Evolutionary conservation across 2,113 vertebrate species (phyloP).

Genomic region (Chionis minor): DNA sequence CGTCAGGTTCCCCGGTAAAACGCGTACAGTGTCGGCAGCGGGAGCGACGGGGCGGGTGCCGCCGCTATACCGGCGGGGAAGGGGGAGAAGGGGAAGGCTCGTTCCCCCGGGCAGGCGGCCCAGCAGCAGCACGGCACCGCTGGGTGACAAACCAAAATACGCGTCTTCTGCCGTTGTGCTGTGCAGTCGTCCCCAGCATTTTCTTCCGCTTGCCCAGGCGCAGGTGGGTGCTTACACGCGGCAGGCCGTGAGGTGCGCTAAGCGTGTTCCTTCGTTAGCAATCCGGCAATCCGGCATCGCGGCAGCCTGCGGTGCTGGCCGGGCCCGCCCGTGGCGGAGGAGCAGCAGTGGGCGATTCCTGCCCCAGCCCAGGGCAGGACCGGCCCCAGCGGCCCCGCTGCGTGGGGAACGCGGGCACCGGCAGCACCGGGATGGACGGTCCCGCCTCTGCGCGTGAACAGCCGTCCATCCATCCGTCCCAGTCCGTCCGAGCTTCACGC

Average conservation of each 20-base stretch:
- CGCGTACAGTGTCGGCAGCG: slow-evolving; percentile 78
- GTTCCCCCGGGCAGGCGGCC: background rate
- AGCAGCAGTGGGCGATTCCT: background rate
- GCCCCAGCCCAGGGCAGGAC: background rate
- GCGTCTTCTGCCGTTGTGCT: background rate
- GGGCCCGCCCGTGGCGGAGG: background rate
- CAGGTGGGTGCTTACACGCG: too few relatives aligned
- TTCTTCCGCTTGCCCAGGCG: background rate
- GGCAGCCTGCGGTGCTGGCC: background rate
- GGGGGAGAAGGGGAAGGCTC: background rate
- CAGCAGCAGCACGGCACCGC: slow-evolving; percentile 78
- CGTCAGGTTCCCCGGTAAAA: slow-evolving; percentile 78
- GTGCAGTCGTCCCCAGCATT: slow-evolving; percentile 29
- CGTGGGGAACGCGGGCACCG: slow-evolving; percentile 74
- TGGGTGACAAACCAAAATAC: background rate
- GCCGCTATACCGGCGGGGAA: slow-evolving; percentile 61
- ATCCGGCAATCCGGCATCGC: slow-evolving; percentile 47
- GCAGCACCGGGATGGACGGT: slow-evolving; percentile 41
- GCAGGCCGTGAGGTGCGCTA: background rate
- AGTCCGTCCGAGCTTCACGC: background rate
- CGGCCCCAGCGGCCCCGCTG: background rate
- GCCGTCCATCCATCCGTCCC: slow-evolving; percentile 11
- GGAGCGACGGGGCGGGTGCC: slow-evolving; percentile 72
- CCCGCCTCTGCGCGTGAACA: slow-evolving; percentile 71
- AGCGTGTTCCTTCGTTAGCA: slow-evolving; percentile 71